These are phyloP conservation scores for Laticauda colubrina DNA, from an alignment of 2,113 vertebrate species.

Conservation along the genomic window DNA sequence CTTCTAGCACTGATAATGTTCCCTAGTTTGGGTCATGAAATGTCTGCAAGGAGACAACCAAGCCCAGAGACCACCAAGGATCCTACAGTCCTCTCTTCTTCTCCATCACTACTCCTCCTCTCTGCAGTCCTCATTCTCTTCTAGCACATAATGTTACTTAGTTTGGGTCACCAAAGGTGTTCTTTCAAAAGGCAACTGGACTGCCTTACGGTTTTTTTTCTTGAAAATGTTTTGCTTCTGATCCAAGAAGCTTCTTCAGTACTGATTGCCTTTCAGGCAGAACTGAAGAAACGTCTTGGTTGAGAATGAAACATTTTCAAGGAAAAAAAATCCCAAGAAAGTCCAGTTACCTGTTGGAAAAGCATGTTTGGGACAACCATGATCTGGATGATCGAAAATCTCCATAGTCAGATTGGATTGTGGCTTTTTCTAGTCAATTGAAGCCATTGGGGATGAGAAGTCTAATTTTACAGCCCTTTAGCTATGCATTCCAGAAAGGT, in stretches of 20 bases:
- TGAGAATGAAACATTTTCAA: neutral
- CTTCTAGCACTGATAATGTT: no score
- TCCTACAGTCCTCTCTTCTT: no score
- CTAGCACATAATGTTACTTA: no score
- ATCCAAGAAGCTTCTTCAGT: neutral
- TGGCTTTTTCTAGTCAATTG: neutral
- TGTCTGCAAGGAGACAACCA: no score
- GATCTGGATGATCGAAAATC: neutral
- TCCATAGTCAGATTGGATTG: neutral
- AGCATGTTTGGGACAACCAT: neutral
- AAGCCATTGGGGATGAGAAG: no score
- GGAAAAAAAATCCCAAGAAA: neutral
- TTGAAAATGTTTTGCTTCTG: neutral
- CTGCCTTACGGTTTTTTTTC: neutral
- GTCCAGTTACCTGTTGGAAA: neutral
- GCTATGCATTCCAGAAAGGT: neutral
- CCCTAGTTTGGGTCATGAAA: no score
- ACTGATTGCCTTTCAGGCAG: neutral
- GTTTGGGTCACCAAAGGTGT: neutral
- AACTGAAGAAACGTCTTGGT: neutral
- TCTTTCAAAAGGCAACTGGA: neutral
- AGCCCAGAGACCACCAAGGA: no score
- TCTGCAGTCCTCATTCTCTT: no score
- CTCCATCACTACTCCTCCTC: no score
- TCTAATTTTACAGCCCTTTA: neutral